Evolutionary conservation across 2,797 vertebrate genomes (phyloP), one percentile per base, ranked within the genome.

Genomic region (Echeneis naucrates): DNA sequence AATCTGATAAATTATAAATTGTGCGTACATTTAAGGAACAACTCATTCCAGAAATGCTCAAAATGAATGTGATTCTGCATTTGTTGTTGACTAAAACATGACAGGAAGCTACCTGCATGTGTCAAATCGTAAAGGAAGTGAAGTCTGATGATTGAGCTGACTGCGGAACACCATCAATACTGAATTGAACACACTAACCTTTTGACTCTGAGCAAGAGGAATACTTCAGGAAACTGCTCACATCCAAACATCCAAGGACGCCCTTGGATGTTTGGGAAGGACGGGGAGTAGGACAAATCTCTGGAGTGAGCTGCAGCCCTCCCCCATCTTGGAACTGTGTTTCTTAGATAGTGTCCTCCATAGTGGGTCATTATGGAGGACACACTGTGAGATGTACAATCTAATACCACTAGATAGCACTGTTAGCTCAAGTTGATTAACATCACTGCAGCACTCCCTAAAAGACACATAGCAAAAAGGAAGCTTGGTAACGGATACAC

Each of bases 381-480:
- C 89, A 77, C 81, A 81, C 66, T 44, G 55, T 59, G 60, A 83
- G 72, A 81, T 65, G 65, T 90, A 71, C 88, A 84, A 77, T 68
- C 61, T 68, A 53, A 82, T 70, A 56, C 92, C 92, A 91, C 89
- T 92, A 92, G 92, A 89, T 90, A 87, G 88, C 90, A 84, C 90
- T 92, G 89, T 92, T 77, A 80, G 76, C 80, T 75, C 67, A 78
- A 78, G 72, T 64, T 68, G 75, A 85, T 88, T 61, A 68, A 71
- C 60, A 64, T 83, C 78, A 73, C 74, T 83, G 87, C 83, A 69
- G 70, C 45, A 35, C 27, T 54, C 35, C 45, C 38, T 44, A 33
- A 47, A 47, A 50, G 68, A 53, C 56, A 51, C 54, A 68, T 14
- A 44, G 52, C 30, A 82, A 50, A 16, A 40, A 38, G 45, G 48